phyloP scores from a whole-genome alignment of 2,888 invertebrate genomes.

The Lycia hirtaria region DNA sequence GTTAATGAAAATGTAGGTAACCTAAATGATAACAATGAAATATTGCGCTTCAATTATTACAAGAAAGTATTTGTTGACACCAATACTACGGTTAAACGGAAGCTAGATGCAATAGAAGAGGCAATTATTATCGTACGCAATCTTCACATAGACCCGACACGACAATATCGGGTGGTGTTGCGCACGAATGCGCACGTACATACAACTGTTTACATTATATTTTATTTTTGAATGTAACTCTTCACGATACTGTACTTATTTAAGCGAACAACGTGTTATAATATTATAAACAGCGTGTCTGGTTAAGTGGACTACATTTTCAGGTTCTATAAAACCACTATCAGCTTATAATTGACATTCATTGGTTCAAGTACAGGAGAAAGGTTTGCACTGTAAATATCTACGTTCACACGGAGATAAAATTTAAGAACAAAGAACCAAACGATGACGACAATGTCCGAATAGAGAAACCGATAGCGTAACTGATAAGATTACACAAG shows the following conservation, averaged over 20 bases:
- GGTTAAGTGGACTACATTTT: neutral
- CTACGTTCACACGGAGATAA: neutral
- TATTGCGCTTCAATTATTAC: neutral
- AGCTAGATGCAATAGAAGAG: conserved; percentile 35
- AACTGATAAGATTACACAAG: conserved; percentile 16
- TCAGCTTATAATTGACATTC: neutral
- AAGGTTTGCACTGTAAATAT: neutral
- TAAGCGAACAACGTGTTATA: no score
- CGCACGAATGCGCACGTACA: conserved; percentile 38
- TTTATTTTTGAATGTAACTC: conserved; percentile 28
- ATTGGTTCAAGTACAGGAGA: neutral
- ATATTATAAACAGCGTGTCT: neutral
- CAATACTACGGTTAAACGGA: conserved; percentile 36
- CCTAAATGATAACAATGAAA: neutral
- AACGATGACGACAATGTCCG: neutral
- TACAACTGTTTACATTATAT: conserved; percentile 22
- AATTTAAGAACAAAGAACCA: neutral
- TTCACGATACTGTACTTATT: conserved; percentile 18
- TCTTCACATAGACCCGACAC: no score
- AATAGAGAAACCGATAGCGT: conserved; percentile 9
- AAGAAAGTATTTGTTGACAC: conserved; percentile 8
- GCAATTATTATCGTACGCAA: conserved; percentile 37
- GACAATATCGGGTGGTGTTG: conserved; percentile 31
- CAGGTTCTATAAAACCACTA: neutral
- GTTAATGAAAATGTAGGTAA: neutral